A percentile compares a stretch with the other conserved stretches of the same genome.
Evolutionary conservation across 2,113 vertebrate species (phyloP).

Genomic region (Bubalus kerabau): DNA sequence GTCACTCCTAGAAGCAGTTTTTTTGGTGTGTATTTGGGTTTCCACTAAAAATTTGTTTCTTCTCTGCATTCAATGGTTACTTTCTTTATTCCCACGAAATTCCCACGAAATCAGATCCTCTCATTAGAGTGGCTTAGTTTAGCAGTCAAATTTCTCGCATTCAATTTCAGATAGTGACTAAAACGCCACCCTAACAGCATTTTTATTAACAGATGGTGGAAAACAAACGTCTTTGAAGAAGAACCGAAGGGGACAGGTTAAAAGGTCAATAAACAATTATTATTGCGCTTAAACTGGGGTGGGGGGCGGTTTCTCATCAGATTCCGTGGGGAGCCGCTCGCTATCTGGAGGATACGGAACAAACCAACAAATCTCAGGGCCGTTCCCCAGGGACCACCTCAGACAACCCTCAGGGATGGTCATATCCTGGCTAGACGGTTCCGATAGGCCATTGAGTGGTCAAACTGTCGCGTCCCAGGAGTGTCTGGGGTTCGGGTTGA

Average conservation of each 20-base stretch:
- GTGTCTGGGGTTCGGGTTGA: neutral
- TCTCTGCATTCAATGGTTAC: neutral
- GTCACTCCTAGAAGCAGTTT: neutral
- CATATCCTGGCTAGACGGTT: neutral
- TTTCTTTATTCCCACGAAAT: slow-evolving; percentile 11
- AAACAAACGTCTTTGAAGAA: slow-evolving; percentile 60
- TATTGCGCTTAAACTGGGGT: slow-evolving; percentile 17
- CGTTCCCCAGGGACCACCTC: neutral
- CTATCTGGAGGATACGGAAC: neutral
- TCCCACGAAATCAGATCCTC: neutral
- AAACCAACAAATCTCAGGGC: neutral
- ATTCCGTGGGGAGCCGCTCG: neutral
- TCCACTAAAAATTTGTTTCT: neutral
- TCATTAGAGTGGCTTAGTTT: slow-evolving; percentile 45
- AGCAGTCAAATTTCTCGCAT: slow-evolving; percentile 43
- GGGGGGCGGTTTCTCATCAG: neutral
- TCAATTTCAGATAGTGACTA: slow-evolving; percentile 35
- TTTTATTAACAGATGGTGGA: slow-evolving; percentile 60
- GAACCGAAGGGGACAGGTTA: slow-evolving; percentile 40
- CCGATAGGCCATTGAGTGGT: neutral
- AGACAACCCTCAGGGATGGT: neutral
- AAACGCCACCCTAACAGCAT: slow-evolving; percentile 13
- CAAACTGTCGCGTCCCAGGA: neutral
- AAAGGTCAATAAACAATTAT: slow-evolving; percentile 68
- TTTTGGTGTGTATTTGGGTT: neutral